Evolutionary conservation across 2,113 vertebrate genomes (phyloP).

Genomic region (Catharus minimus): DNA sequence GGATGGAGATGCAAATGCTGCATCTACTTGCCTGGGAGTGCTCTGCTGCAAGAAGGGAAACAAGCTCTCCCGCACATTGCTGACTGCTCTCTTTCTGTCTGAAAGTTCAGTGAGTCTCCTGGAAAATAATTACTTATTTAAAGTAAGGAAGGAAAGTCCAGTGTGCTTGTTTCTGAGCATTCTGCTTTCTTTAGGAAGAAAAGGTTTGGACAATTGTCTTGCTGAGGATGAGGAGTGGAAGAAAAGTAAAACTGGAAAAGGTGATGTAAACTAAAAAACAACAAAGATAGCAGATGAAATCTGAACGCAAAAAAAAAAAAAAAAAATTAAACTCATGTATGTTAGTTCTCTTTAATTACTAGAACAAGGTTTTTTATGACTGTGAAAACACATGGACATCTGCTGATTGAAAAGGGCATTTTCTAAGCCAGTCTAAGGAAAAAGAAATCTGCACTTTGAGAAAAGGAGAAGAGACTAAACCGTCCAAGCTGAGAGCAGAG

Average conservation of each 20-base stretch:
- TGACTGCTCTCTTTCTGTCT: background rate
- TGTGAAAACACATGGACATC: background rate
- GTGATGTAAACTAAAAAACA: background rate
- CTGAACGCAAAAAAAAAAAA: background rate
- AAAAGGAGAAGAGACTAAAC: background rate
- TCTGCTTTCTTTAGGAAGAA: background rate
- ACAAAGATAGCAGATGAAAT: background rate
- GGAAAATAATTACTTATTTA: background rate
- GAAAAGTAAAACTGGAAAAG: background rate
- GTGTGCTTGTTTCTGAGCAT: background rate
- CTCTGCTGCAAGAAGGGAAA: background rate
- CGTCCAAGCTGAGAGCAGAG: background rate
- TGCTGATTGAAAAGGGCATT: background rate
- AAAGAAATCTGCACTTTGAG: background rate
- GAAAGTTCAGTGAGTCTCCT: background rate
- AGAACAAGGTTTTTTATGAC: background rate
- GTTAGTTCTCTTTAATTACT: background rate
- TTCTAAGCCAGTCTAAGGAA: background rate
- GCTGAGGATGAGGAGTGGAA: background rate
- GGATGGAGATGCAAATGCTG: slow-evolving; percentile 11
- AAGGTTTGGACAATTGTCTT: background rate
- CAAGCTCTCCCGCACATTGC: background rate
- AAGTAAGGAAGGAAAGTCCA: background rate
- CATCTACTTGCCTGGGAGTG: background rate
- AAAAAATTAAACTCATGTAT: background rate